Evolutionary conservation across 2,888 invertebrate genomes (phyloP).

Genomic region (Trichogramma dendrolimi): DNA sequence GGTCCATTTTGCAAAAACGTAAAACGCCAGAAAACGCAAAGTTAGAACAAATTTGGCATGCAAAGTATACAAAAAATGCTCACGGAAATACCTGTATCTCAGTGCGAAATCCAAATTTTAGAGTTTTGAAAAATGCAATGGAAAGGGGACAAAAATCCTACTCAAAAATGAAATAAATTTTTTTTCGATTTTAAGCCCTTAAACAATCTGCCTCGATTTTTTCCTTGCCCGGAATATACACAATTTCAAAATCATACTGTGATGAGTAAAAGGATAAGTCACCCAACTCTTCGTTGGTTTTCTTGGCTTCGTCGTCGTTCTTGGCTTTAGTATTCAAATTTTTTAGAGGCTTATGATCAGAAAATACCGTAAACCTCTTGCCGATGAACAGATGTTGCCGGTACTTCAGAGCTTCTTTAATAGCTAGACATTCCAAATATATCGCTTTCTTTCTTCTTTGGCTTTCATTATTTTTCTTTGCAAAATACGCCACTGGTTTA

Average conservation of each 20-base stretch:
- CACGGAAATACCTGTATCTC: no score
- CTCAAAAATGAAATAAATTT: no score
- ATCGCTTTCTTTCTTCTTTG: conserved; percentile 28
- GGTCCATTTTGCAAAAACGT: no score
- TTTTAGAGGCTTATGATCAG: conserved; percentile 5
- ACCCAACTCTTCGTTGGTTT: background rate
- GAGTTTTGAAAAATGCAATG: no score
- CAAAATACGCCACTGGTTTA: conserved; percentile 30
- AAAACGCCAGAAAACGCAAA: no score
- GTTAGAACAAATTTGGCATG: no score
- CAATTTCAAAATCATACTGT: conserved; percentile 8
- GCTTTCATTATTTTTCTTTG: conserved; percentile 27
- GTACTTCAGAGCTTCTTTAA: conserved; percentile 34
- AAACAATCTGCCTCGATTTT: conserved; percentile 32
- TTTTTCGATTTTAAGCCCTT: no score
- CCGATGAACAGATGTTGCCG: conserved; percentile 32
- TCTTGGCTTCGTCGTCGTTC: no score
- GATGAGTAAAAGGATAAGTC: conserved; percentile 1
- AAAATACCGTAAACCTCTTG: background rate
- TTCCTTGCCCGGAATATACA: conserved; percentile 31
- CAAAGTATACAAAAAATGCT: no score
- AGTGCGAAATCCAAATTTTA: no score
- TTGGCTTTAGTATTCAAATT: conserved; percentile 1
- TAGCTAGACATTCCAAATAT: conserved; percentile 34
- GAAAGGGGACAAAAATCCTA: no score